Percentiles rank a stretch among this genome's conserved stretches.
These are phyloP conservation scores for Choloepus didactylus DNA, from an alignment of 2,797 vertebrate species.

Conservation along the genomic window DNA sequence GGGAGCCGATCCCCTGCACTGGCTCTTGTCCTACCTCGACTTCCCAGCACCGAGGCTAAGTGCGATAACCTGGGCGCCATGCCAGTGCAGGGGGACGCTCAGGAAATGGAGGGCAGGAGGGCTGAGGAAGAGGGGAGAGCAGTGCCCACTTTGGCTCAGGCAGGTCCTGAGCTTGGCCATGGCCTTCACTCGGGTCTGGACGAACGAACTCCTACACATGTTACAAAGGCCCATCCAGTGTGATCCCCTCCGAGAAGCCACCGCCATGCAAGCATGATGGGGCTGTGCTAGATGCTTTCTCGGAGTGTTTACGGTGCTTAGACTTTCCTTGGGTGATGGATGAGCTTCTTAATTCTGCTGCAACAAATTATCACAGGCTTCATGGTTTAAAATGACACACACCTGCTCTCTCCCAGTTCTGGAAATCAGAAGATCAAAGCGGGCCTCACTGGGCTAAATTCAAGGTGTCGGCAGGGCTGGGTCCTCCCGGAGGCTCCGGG, in stretches of 20 bases:
- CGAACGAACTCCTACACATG: background rate
- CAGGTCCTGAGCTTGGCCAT: background rate
- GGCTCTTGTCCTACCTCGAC: background rate
- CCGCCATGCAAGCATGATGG: too few relatives aligned
- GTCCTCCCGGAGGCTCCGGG: background rate
- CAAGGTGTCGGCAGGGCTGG: fast-evolving
- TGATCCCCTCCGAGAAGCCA: background rate
- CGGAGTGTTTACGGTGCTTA: fast-evolving
- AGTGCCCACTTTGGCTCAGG: fast-evolving
- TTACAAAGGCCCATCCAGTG: background rate
- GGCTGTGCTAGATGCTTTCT: background rate
- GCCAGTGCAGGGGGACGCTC: background rate
- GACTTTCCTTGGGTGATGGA: fast-evolving
- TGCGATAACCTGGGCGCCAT: slow-evolving; percentile 70
- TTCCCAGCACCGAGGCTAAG: slow-evolving; percentile 71
- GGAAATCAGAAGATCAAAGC: background rate
- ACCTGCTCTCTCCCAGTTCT: background rate
- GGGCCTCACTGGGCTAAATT: background rate
- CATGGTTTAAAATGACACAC: background rate
- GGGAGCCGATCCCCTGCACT: too few relatives aligned
- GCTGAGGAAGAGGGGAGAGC: background rate
- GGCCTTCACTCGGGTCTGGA: background rate
- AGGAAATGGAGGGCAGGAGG: background rate
- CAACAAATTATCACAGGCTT: background rate
- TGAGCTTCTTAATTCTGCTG: background rate